Evolutionary conservation across 1,140 invertebrate species (phyloP), one percentile per base, ranked within the genome.

Genomic region (Cepaea nemoralis): DNA sequence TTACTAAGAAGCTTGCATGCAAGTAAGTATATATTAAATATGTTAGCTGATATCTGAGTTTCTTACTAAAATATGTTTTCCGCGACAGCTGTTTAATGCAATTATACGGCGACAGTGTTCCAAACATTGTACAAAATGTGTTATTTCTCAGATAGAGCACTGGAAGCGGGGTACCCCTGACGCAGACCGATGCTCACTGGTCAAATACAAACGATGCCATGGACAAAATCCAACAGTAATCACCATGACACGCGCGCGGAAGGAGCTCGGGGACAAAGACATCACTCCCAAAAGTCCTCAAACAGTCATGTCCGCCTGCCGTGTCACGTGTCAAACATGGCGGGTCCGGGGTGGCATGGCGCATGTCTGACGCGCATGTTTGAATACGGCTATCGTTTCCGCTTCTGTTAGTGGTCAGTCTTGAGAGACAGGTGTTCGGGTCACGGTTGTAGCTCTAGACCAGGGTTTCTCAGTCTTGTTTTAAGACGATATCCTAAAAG

Each of bases 301-400:
- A 63, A 19, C 59, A 63, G 59, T 31, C 59, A 63, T 63, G 59
- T 63, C 59, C 22, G 27, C 27, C 59, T 63, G 59, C 59, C 27
- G 27, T 63, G 59, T 63, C 59, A 31, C 59, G 59, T 63, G 59
- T 63, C 59, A 63, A 63, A 63, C 59, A 63, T 63, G 59, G 59
- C 27, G 59, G 59, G 59, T 27, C 59, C 27, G 27, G 33, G 59
- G 59, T 63, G n/a, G n/a, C n/a, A 31, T 31, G 1, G 59, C 59
- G 59, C 59, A 63, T 63, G 59, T 63, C 59, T 27, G n/a, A 63
- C 59, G 27, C 59, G n/a, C 59, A 31, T 63, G 59, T 63, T 63
- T 63, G 59, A 63, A 63, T 63, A 31, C n/a, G 10, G 59, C n/a
- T 63, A 27, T 31, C n/a, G 59, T 63, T 27, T 6, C n/a, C 59